Percentiles rank a stretch among this genome's conserved stretches.
Evolutionary conservation across 2,888 invertebrate genomes (phyloP).

Genomic region (Plebejus anna): DNA sequence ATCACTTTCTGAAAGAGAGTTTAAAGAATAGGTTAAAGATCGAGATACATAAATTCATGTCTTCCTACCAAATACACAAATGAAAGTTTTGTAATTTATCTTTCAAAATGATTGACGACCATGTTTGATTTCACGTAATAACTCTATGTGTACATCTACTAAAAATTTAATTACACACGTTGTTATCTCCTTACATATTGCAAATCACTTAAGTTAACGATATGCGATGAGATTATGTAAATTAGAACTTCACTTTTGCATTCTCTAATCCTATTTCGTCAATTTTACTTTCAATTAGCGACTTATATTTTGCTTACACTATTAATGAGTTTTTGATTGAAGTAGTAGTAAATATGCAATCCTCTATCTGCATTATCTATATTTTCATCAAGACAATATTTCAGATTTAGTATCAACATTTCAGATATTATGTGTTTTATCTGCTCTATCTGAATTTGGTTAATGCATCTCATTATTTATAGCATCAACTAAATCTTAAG

Average conservation of each 20-base stretch:
- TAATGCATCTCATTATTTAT: neutral
- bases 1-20: neutral
- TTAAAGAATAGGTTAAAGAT: neutral
- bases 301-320: neutral
- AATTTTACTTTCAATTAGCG: neutral
- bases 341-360: neutral
- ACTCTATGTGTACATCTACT: neutral
- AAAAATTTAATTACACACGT: neutral
- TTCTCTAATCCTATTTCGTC: neutral
- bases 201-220: slow-evolving; percentile 1
- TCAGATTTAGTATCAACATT: neutral
- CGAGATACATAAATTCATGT: neutral
- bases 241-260: neutral
- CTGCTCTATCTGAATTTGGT: neutral
- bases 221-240: neutral
- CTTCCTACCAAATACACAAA: neutral
- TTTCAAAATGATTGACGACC: neutral
- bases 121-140: neutral
- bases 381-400: neutral
- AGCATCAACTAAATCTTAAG: neutral
- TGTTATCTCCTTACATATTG: neutral
- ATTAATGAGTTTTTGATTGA: neutral
- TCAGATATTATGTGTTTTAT: neutral
- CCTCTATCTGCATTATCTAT: neutral
- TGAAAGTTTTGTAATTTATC: neutral